Conservation (phyloP, 2,888 invertebrate genomes). For the Polymixis lichenea region DNA sequence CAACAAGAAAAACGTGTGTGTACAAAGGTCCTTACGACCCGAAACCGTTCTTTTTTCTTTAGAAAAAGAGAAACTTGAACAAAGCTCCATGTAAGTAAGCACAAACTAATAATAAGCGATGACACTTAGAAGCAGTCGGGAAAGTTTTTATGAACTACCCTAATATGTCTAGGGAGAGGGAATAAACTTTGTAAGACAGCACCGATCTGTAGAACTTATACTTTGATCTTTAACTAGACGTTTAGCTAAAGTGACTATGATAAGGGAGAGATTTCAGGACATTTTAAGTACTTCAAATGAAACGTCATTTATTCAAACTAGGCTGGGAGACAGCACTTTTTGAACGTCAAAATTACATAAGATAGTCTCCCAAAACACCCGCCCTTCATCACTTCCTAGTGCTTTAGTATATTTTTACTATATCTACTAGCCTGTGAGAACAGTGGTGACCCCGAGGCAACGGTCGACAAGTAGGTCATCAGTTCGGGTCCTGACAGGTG, state of each 20-base stretch:
- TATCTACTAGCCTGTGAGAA: too few relatives aligned
- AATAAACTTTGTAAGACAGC: conserved; percentile 40
- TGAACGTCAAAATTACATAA: too few relatives aligned
- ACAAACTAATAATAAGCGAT: conserved; percentile 33
- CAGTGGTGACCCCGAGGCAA: too few relatives aligned
- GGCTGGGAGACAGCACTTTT: too few relatives aligned
- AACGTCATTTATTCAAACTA: too few relatives aligned
- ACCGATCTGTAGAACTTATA: conserved; percentile 18
- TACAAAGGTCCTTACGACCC: too few relatives aligned
- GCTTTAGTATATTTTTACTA: too few relatives aligned
- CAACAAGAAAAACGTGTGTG: too few relatives aligned
- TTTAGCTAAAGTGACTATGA: conserved; percentile 18
- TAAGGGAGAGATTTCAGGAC: not conserved
- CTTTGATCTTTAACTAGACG: conserved; percentile 38
- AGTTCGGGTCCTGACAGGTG: too few relatives aligned
- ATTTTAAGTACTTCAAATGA: not conserved
- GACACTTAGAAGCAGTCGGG: conserved; percentile 28
- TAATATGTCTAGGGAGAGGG: conserved; percentile 41
- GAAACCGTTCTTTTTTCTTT: not conserved
- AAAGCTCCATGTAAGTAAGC: not conserved
- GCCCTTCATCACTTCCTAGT: too few relatives aligned
- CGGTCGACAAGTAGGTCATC: too few relatives aligned
- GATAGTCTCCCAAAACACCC: too few relatives aligned
- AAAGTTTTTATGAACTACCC: conserved; percentile 46
- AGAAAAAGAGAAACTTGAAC: conserved; percentile 6